Evolutionary conservation across 2,797 vertebrate species (phyloP).

Genomic region (Bufotes viridis): DNA sequence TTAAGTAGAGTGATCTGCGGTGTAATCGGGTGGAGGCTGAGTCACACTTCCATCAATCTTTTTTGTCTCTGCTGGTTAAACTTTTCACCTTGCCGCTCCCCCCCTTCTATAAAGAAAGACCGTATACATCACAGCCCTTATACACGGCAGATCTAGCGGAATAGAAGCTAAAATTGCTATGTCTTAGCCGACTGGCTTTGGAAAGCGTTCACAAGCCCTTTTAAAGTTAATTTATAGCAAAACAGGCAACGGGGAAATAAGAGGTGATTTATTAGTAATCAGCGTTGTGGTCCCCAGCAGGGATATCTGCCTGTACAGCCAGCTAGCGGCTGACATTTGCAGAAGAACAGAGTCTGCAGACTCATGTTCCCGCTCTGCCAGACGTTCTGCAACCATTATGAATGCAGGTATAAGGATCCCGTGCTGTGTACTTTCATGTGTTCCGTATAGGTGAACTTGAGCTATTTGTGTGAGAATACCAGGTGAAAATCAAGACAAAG

Average conservation of each 20-base stretch:
- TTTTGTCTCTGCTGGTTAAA: background rate
- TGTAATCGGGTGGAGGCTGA: background rate
- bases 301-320: slow-evolving; percentile 35
- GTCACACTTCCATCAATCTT: background rate
- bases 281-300: slow-evolving; percentile 45
- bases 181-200: slow-evolving; percentile 1
- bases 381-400: background rate
- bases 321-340: slow-evolving; percentile 47
- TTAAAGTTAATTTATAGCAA: slow-evolving; percentile 44
- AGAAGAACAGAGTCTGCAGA: slow-evolving; percentile 24
- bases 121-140: background rate
- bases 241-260: slow-evolving; percentile 30
- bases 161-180: background rate
- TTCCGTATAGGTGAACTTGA: background rate
- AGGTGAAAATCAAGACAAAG: background rate
- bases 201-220: background rate
- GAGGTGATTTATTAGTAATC: slow-evolving; percentile 52
- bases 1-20: background rate
- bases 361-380: slow-evolving; percentile 19
- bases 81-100: slow-evolving; percentile 23
- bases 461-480: background rate
- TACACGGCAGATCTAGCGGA: background rate
- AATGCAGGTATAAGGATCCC: background rate
- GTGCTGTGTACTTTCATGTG: background rate
- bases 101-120: background rate